Percentiles rank a stretch among this genome's conserved stretches.
phyloP scores from a whole-genome alignment of 92 coral and sea anemone genomes.

The Umimayanthus chanpuru region DNA sequence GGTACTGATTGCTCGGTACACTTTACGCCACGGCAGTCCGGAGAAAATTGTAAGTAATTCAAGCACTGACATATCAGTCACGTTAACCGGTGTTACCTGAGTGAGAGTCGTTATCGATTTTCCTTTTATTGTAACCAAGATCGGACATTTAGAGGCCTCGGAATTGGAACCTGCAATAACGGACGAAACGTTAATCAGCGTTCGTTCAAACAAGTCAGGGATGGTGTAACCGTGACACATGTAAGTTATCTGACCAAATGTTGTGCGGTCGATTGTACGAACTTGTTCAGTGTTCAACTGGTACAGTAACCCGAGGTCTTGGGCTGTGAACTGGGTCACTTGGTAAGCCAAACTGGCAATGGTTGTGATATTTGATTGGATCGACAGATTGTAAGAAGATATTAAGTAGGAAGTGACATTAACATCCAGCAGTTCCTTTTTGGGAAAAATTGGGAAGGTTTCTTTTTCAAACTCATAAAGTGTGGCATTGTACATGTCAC shows the following conservation, averaged over 20 bases:
- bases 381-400: background rate
- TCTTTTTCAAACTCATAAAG: constrained; percentile 32
- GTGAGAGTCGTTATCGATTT: constrained; percentile 39
- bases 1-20: constrained; percentile 12
- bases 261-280: constrained; percentile 48
- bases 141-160: constrained; percentile 44
- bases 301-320: constrained; percentile 65
- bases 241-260: constrained; percentile 53
- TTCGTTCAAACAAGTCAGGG: constrained; percentile 28
- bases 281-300: constrained; percentile 60
- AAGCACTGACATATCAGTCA: constrained; percentile 48
- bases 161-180: constrained; percentile 52
- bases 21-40: constrained; percentile 54
- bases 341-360: background rate
- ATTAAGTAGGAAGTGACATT: constrained; percentile 4
- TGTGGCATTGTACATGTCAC: no score
- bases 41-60: constrained; percentile 49
- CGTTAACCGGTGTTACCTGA: constrained; percentile 15
- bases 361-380: background rate
- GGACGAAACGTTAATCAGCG: constrained; percentile 56
- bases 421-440: background rate
- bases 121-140: constrained; percentile 58
- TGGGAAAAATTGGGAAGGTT: background rate
- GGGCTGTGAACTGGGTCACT: constrained; percentile 24
- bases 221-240: constrained; percentile 48